Percentiles rank a stretch among this genome's conserved stretches.
These are phyloP conservation scores for Hydropsyche tenuis DNA, from an alignment of 1,140 invertebrate species.

Conservation along the genomic window DNA sequence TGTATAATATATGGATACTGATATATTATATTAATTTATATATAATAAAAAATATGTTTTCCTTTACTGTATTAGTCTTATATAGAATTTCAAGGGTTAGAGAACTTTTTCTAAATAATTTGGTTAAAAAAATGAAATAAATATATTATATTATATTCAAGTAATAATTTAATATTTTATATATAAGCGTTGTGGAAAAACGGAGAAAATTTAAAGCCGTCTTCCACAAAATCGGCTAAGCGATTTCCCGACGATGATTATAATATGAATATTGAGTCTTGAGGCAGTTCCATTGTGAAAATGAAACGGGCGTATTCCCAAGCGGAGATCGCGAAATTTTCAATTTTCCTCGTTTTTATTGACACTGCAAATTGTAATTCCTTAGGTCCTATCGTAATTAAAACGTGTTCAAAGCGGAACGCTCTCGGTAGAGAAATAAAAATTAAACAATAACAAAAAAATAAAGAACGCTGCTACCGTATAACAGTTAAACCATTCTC, in stretches of 20 bases:
- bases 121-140: no score
- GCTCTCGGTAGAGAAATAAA: neutral
- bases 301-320: conserved; percentile 7
- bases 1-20: no score
- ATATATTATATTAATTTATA: no score
- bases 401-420: neutral
- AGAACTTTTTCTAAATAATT: no score
- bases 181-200: no score
- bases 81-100: no score
- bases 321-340: neutral
- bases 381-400: neutral
- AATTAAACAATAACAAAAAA: neutral
- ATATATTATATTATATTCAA: no score
- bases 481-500: neutral
- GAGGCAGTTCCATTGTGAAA: neutral
- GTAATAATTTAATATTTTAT: no score
- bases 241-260: neutral
- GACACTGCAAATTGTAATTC: neutral
- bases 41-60: no score
- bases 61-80: no score
- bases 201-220: neutral
- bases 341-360: conserved; percentile 11
- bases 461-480: no score
- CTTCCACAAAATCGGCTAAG: neutral
- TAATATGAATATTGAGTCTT: conserved; percentile 15